These are phyloP conservation scores for Mongoloraphidia duomilia DNA, from an alignment of 2,888 invertebrate genomes.

Conservation along the genomic window DNA sequence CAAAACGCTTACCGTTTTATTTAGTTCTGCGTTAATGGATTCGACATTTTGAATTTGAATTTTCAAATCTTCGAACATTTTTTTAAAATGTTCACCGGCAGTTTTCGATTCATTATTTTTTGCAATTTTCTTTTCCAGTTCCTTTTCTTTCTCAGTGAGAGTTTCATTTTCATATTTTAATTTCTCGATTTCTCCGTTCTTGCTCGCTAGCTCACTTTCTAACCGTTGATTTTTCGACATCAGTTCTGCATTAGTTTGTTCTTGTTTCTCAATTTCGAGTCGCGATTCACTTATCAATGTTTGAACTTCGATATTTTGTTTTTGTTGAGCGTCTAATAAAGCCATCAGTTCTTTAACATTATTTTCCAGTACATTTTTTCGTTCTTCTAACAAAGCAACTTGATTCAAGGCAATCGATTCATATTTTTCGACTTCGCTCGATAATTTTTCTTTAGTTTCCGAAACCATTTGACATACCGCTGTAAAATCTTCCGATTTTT, in stretches of 20 bases:
- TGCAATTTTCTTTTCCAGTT: conserved; percentile 21
- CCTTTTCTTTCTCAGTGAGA: conserved; percentile 19
- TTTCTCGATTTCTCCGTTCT: conserved; percentile 16
- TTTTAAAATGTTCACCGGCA: too few species aligned
- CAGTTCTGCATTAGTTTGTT: conserved; percentile 8
- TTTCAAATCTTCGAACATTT: conserved; percentile 14
- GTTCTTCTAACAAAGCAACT: background rate
- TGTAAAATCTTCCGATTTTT: conserved; percentile 23
- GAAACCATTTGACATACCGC: conserved; percentile 21
- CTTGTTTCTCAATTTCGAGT: conserved; percentile 8
- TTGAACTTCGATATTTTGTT: conserved; percentile 7
- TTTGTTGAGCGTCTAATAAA: conserved; percentile 8
- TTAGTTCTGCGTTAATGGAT: too few species aligned
- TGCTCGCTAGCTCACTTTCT: conserved; percentile 10
- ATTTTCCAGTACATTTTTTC: background rate
- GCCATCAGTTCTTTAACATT: conserved; percentile 10
- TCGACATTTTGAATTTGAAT: too few species aligned
- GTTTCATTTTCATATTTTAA: conserved; percentile 17
- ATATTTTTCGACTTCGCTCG: conserved; percentile 18
- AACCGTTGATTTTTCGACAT: conserved; percentile 7
- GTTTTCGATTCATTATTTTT: conserved; percentile 15
- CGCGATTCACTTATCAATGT: conserved; percentile 4
- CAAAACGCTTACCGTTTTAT: too few species aligned
- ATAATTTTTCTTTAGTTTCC: conserved; percentile 17
- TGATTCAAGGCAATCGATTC: background rate